Evolutionary conservation across 2,113 vertebrate genomes (phyloP).

Genomic region (Aythya baeri): DNA sequence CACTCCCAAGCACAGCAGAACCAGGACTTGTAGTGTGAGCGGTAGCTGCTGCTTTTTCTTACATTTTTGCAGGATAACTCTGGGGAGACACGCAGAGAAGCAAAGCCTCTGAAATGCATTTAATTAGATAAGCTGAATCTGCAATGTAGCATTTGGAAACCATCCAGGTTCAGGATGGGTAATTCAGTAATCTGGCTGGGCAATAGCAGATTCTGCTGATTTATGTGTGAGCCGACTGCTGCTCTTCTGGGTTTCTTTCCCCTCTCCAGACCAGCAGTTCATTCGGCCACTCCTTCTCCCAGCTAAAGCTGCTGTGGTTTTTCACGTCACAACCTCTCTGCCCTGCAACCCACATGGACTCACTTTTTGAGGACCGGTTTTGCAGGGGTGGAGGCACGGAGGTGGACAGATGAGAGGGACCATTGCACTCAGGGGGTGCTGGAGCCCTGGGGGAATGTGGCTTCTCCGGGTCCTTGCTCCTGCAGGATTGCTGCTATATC

Average conservation of each 20-base stretch:
- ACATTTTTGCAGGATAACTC: slow-evolving; percentile 1
- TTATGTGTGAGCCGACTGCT: not conserved
- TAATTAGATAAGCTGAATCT: slow-evolving; percentile 49
- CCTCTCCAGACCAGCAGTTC: not conserved
- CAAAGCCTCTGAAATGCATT: slow-evolving; percentile 30
- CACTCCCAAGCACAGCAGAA: not conserved
- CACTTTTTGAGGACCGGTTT: not conserved
- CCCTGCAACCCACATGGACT: not conserved
- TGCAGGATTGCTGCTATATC: not conserved
- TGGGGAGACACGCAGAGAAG: not conserved
- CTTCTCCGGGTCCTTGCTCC: not conserved
- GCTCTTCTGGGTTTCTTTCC: not conserved
- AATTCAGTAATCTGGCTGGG: slow-evolving; percentile 17
- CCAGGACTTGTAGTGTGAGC: not conserved
- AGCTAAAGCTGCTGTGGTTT: not conserved
- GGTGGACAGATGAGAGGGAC: not conserved
- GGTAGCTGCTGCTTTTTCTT: not conserved
- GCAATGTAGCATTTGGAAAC: slow-evolving; percentile 26
- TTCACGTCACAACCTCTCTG: not conserved
- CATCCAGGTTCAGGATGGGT: not conserved
- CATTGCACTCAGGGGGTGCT: accelerated
- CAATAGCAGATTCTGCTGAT: not conserved
- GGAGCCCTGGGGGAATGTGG: not conserved
- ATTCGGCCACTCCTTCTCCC: not conserved
- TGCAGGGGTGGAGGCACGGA: not conserved